Evolutionary conservation across 2,888 invertebrate genomes (phyloP), one percentile per base, ranked within the genome.

Genomic region (Nemapogon koenigi): DNA sequence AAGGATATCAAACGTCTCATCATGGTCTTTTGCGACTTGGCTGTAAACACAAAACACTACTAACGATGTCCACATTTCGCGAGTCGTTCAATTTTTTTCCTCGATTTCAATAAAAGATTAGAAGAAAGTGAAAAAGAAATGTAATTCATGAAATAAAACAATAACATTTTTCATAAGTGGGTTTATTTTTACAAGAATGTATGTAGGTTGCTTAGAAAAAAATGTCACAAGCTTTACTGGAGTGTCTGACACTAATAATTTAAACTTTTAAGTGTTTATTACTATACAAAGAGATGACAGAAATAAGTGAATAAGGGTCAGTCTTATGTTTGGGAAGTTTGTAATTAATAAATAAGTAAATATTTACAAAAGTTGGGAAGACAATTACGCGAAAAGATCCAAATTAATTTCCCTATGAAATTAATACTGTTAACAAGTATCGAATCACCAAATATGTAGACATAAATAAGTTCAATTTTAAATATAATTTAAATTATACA

Each of bases 271-370:
- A 57, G 55, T 62, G 58, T 67, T 67, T 58, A 72, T 64, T 62
- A 57, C 65, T 65, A 64, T 62, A 65, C 55, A 70, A 67, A 69
- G 63, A 72, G 64, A n/a, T 62, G 68, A 70, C 55, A 60, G 73
- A 43, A 78, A 71, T 58, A 72, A 76, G 75, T 75, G 64, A 69
- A 72, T 29, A 76, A 72, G 76, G 78, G 67, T 78, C 78, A 78
- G 78, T 78, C 78, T 78, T 78, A 76, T 78, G 61, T 73, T 76
- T 75, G 78, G 78, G 75, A 76, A 76, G 70, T 67, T 66, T 71
- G 70, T 75, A 73, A 63, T 72, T 70, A 57, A 59, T 48, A 53
- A 57, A 51, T 67, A 71, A 75, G 41, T 41, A 71, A 15, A 26
- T 73, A 75, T 75, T 67, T 76, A 76, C 75, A 76, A 73, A 72